Evolutionary conservation across 2,797 vertebrate species (phyloP).

Genomic region (Hypotaenidia okinawae): DNA sequence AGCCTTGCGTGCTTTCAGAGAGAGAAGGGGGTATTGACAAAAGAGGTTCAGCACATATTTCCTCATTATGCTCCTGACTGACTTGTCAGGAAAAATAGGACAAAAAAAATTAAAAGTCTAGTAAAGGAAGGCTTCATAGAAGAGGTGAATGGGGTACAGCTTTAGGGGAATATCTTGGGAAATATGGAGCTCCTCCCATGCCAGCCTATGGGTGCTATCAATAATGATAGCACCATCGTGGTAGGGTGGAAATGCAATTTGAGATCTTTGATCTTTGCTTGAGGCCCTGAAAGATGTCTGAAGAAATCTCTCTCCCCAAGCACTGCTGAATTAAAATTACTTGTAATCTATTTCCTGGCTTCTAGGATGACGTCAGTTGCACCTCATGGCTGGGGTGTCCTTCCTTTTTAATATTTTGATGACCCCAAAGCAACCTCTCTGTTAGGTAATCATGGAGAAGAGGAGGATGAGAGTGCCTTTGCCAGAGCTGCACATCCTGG

Average conservation of each 20-base stretch:
- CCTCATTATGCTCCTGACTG: background rate
- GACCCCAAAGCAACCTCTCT: background rate
- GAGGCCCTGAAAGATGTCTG: background rate
- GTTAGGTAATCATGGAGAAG: background rate
- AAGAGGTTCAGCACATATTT: background rate
- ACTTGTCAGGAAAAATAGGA: background rate
- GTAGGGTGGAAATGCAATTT: background rate
- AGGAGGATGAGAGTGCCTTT: background rate
- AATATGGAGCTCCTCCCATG: background rate
- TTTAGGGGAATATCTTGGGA: background rate
- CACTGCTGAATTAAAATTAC: background rate
- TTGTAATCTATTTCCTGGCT: background rate
- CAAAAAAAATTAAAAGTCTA: too few species aligned
- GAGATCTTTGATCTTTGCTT: background rate
- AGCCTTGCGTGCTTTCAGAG: background rate
- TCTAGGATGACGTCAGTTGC: background rate
- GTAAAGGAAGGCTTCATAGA: fast-evolving
- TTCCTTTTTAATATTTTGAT: background rate
- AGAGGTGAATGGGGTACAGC: background rate
- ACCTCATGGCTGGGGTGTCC: background rate
- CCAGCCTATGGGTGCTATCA: background rate
- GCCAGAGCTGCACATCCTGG: background rate
- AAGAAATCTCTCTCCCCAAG: background rate
- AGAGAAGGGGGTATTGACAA: background rate
- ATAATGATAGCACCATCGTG: fast-evolving